phyloP scores from a whole-genome alignment of 2,888 invertebrate species.

The Leptinotarsa tumamoca region DNA sequence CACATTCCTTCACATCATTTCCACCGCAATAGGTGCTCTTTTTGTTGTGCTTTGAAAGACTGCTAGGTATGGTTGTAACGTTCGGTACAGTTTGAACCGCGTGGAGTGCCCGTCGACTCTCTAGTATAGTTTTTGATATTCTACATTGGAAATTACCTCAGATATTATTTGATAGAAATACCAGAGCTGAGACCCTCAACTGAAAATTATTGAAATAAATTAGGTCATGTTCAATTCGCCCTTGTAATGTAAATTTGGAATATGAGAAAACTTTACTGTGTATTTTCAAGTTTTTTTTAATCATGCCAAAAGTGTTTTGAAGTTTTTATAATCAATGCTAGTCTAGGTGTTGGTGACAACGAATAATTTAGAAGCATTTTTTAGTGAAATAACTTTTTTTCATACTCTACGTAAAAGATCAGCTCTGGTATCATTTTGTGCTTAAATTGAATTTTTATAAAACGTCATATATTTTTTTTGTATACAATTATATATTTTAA shows the following conservation, averaged over 20 bases:
- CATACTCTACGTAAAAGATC: too few relatives aligned
- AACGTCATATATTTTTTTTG: neutral
- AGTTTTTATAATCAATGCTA: too few relatives aligned
- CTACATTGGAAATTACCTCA: neutral
- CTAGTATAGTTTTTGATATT: neutral
- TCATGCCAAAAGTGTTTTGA: too few relatives aligned
- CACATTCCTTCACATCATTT: constrained; percentile 3
- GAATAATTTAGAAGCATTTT: too few relatives aligned
- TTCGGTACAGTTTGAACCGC: neutral
- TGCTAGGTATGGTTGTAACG: constrained; percentile 2
- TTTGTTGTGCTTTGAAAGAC: constrained; percentile 13
- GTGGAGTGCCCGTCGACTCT: neutral
- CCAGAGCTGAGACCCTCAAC: neutral
- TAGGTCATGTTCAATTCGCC: too few relatives aligned
- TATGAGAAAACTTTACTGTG: too few relatives aligned
- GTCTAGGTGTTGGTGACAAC: too few relatives aligned
- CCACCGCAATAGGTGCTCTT: neutral
- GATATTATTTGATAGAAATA: neutral
- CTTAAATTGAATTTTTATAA: neutral
- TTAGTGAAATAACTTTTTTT: too few relatives aligned
- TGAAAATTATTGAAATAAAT: too few relatives aligned
- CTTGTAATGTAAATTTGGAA: too few relatives aligned
- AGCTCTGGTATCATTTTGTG: neutral
- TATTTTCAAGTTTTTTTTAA: too few relatives aligned
- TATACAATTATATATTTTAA: neutral